Evolutionary conservation across 2,113 vertebrate species (phyloP), one percentile per base, ranked within the genome.

Genomic region (Lycaon pictus): DNA sequence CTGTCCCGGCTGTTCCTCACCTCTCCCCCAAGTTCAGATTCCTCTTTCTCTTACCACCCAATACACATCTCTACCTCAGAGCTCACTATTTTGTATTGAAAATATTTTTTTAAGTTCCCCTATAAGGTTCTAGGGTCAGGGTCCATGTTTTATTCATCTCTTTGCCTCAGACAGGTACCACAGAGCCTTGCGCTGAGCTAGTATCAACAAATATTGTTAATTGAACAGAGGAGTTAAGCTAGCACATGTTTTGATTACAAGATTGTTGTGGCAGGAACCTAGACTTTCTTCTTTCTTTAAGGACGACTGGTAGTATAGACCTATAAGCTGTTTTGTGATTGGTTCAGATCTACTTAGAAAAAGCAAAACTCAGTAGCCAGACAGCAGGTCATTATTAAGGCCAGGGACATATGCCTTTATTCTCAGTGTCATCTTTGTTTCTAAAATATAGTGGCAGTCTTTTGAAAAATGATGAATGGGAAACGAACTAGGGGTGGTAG

Each of bases 1-100:
- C 29, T 19, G 35, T 93, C 72, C 67, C 51, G 84, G 60, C 22
- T 27, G 51, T 90, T 94, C 27, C 48, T 92, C 48, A 32, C 63
- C 25, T 48, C 5, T 72, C 63, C 53, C 48, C 35, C 37, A 92
- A 77, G 56, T 8, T 77, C 55, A 48, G 3, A 63, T 32, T 15
- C 43, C 53, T 77, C 25, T 23, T 85, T 84, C 35, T 48, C 67
- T 32, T 5, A 77, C 32, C 32, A 58, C n/a, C 13, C 22, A 83
- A 4, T 65, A 65, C 3, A 62, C 11, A 58, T 92, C 37, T 6
- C 81, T 69, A 53, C 82, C n/a, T 95, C 43, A 77, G 37, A 82
- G 93, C 5, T 81, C 7, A 88, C 27, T n/a, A 53, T 69, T 91
- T 96, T 76, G 77, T 82, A 51, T 92, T 96, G 74, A 93, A 77